phyloP scores from a whole-genome alignment of 2,797 vertebrate genomes.

The Rhadinocentrus ornatus region DNA sequence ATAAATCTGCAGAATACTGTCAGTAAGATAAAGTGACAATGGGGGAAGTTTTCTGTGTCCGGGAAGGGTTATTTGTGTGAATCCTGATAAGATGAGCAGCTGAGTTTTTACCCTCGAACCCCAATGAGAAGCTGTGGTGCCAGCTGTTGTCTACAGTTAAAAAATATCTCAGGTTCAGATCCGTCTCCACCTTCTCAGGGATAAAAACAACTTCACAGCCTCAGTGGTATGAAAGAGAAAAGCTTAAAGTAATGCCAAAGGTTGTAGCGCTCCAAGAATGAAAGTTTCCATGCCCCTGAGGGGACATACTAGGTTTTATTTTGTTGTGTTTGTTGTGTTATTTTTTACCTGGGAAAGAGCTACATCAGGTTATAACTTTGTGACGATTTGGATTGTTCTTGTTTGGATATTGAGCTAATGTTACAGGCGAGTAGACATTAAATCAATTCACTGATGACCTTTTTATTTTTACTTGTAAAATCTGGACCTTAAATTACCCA shows the following conservation, averaged over 20 bases:
- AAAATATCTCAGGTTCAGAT: conserved; percentile 54
- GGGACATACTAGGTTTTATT: background rate
- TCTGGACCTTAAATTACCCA: too few relatives aligned
- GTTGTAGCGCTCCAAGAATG: background rate
- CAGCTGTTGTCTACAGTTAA: conserved; percentile 39
- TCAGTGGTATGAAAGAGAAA: background rate
- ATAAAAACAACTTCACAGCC: background rate
- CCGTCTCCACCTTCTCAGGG: conserved; percentile 15
- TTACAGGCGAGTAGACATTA: too few relatives aligned
- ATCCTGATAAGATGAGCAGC: conserved; percentile 57
- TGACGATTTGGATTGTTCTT: background rate
- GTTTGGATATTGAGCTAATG: too few relatives aligned
- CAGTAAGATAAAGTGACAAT: conserved; percentile 23
- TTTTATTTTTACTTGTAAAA: background rate
- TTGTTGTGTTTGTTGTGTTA: background rate
- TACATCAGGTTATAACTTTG: background rate
- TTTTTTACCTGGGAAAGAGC: background rate
- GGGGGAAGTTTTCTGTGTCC: conserved; percentile 1
- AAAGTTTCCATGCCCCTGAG: background rate
- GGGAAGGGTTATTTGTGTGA: conserved; percentile 23
- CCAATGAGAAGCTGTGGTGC: conserved; percentile 14
- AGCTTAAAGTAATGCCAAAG: background rate
- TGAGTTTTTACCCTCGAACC: conserved; percentile 32
- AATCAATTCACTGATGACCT: background rate
- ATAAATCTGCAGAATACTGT: conserved; percentile 23